Evolutionary conservation across 2,888 invertebrate genomes (phyloP).

Genomic region (Sialis lutaria): DNA sequence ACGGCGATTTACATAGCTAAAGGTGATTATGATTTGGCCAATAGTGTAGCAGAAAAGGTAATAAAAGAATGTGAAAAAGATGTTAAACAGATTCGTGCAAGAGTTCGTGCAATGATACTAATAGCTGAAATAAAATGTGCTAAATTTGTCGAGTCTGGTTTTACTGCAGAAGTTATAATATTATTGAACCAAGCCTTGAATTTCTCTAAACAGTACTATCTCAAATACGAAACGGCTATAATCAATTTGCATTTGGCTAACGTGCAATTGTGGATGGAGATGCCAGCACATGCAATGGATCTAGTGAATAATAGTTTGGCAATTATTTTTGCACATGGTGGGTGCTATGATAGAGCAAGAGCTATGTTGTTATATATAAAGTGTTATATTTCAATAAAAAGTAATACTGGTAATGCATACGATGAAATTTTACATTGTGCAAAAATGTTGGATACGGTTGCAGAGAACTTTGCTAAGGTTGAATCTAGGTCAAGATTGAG

Average conservation of each 20-base stretch:
- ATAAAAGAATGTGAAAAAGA: constrained; percentile 33
- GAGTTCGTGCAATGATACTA: constrained; percentile 49
- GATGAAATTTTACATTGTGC: constrained; percentile 36
- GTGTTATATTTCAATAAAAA: constrained; percentile 49
- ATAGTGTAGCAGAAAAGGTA: constrained; percentile 29
- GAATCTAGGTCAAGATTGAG: constrained; percentile 61
- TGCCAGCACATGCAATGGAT: constrained; percentile 57
- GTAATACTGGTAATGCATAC: constrained; percentile 27
- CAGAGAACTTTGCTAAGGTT: constrained; percentile 50
- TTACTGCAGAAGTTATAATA: constrained; percentile 32
- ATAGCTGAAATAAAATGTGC: constrained; percentile 45
- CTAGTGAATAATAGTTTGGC: constrained; percentile 53
- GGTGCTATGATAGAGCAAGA: constrained; percentile 63
- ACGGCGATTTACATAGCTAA: constrained; percentile 24
- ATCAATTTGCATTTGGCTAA: constrained; percentile 67
- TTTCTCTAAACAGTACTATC: constrained; percentile 52
- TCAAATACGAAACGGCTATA: constrained; percentile 58
- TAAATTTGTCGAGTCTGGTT: constrained; percentile 21
- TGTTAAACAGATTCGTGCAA: constrained; percentile 29
- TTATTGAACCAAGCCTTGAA: constrained; percentile 53
- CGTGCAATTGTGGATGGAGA: constrained; percentile 54
- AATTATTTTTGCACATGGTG: constrained; percentile 62
- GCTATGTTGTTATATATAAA: constrained; percentile 59
- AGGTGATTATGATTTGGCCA: constrained; percentile 23
- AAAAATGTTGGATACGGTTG: constrained; percentile 45